Evolutionary conservation across 2,888 invertebrate species (phyloP).

Genomic region (Rhagonycha fulva): DNA sequence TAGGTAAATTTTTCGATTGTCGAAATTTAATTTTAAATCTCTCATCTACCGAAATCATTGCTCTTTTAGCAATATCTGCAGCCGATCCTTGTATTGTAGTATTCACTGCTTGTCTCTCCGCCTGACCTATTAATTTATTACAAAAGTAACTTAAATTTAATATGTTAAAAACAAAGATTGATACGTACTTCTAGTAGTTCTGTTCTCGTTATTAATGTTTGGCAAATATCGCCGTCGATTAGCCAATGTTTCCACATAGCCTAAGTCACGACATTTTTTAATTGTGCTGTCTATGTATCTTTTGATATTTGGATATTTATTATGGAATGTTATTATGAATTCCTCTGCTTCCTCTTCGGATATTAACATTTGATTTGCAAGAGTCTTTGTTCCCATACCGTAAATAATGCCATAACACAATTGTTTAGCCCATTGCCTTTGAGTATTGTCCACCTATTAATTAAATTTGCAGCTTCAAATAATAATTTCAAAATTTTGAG

Average conservation of each 20-base stretch:
- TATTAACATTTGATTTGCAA: slow-evolving; percentile 80
- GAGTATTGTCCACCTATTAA: slow-evolving; percentile 69
- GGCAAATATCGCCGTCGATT: slow-evolving; percentile 80
- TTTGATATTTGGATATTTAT: slow-evolving; percentile 72
- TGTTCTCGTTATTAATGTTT: slow-evolving; percentile 67
- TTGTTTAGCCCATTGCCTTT: slow-evolving; percentile 88
- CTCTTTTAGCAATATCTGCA: slow-evolving; percentile 91
- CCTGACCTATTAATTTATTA: slow-evolving; percentile 67
- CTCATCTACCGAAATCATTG: slow-evolving; percentile 80
- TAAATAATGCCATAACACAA: slow-evolving; percentile 97
- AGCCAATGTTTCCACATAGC: slow-evolving; percentile 83
- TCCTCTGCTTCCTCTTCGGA: slow-evolving; percentile 76
- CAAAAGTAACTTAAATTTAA: neutral
- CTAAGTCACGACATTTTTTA: slow-evolving; percentile 67
- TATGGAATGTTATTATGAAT: slow-evolving; percentile 82
- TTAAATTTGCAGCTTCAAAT: neutral
- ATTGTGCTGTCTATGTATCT: slow-evolving; percentile 61
- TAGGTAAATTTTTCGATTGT: slow-evolving; percentile 55
- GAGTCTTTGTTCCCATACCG: slow-evolving; percentile 87
- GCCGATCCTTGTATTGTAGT: slow-evolving; percentile 96
- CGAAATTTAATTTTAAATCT: slow-evolving; percentile 57
- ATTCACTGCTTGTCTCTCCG: slow-evolving; percentile 96
- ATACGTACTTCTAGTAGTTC: slow-evolving; percentile 62
- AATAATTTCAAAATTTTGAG: neutral
- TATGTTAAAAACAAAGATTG: neutral